phyloP scores from a whole-genome alignment of 2,797 vertebrate species.

The Nothura maculosa region DNA sequence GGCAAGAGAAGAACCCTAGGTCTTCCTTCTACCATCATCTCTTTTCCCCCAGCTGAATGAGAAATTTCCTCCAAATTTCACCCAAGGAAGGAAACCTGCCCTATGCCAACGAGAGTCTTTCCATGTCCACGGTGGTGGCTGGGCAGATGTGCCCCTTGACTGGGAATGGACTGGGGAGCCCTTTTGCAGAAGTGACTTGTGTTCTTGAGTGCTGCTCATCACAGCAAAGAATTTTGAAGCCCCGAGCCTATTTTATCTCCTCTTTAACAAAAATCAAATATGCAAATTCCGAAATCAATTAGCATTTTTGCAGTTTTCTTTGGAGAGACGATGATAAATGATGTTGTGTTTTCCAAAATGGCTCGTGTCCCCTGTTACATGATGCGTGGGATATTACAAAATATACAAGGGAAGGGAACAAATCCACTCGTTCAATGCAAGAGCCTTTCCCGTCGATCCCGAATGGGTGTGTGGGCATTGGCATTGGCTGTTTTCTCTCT shows the following conservation, averaged over 20 bases:
- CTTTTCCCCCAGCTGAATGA: background rate
- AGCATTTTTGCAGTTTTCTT: slow-evolving; percentile 47
- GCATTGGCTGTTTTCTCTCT: slow-evolving; percentile 5
- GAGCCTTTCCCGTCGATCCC: background rate
- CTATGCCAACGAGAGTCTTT: background rate
- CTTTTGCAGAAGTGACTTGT: background rate
- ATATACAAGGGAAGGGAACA: background rate
- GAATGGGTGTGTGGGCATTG: background rate
- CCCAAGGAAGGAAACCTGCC: rapidly evolving
- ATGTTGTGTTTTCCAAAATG: slow-evolving; percentile 1
- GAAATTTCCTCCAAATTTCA: background rate
- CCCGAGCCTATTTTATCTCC: slow-evolving; percentile 15
- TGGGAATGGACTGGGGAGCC: rapidly evolving
- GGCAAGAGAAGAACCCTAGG: background rate
- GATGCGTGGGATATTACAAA: background rate
- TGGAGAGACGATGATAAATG: slow-evolving; percentile 17
- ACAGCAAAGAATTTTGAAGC: slow-evolving; percentile 35
- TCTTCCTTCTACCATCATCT: background rate
- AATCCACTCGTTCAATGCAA: background rate
- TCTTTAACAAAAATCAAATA: slow-evolving; percentile 59
- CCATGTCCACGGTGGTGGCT: background rate
- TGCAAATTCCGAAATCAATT: slow-evolving; percentile 56
- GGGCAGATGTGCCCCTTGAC: rapidly evolving
- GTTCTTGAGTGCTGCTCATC: background rate
- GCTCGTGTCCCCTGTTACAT: background rate